Percentiles rank a stretch among this genome's conserved stretches.
These are phyloP conservation scores for Leuciscus waleckii DNA, from an alignment of 2,797 vertebrate species.

Conservation along the genomic window DNA sequence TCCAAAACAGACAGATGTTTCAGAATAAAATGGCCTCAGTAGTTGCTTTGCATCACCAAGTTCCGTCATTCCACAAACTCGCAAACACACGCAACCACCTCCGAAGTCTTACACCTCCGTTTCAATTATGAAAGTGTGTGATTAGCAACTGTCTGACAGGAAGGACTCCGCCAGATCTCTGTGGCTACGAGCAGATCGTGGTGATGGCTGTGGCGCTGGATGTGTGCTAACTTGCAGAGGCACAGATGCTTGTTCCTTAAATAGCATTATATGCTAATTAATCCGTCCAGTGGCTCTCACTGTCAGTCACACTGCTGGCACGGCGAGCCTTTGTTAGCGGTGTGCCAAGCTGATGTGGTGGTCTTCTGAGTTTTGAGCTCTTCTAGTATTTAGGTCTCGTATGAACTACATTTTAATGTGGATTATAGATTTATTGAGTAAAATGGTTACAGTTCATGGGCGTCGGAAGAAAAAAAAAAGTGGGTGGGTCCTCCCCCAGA, in stretches of 20 bases:
- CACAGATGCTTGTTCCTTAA: conserved; percentile 46
- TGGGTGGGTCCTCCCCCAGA: too few relatives aligned
- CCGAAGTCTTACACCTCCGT: conserved; percentile 25
- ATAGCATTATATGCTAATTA: conserved; percentile 42
- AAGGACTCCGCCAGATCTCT: conserved; percentile 25
- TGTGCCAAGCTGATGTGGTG: conserved; percentile 19
- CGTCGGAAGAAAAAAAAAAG: too few relatives aligned
- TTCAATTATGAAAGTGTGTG: conserved; percentile 37
- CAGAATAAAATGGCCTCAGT: conserved; percentile 36
- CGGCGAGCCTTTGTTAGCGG: not conserved
- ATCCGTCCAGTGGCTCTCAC: conserved; percentile 18
- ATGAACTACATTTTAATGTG: conserved; percentile 1
- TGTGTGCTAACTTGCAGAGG: conserved; percentile 46
- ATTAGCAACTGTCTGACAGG: conserved; percentile 40
- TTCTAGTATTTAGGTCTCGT: conserved; percentile 11
- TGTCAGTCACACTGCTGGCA: conserved; percentile 31
- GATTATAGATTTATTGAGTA: not conserved
- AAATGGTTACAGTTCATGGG: not conserved
- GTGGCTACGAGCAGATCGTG: not conserved
- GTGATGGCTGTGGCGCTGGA: conserved; percentile 16
- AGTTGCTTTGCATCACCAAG: conserved; percentile 42
- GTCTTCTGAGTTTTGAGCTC: conserved; percentile 13
- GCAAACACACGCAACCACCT: conserved; percentile 34
- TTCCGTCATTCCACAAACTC: conserved; percentile 30
- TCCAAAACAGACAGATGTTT: conserved; percentile 49